Evolutionary conservation across 1,140 invertebrate genomes (phyloP).

Genomic region (Leptinotarsa texana): DNA sequence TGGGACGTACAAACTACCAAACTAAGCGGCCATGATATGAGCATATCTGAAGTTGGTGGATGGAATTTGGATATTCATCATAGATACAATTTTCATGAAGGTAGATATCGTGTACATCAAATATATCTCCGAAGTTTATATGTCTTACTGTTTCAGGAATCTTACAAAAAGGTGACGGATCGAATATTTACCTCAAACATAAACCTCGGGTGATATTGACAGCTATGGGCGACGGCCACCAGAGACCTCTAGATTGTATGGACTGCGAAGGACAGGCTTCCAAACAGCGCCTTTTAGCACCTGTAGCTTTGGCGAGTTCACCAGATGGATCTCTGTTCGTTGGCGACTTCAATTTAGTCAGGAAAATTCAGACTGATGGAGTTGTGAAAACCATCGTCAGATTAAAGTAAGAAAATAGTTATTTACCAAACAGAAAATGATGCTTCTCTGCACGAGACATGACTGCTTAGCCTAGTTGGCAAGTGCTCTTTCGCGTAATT

Average conservation of each 20-base stretch:
- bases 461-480: too few species aligned
- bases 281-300: slow-evolving; percentile 84
- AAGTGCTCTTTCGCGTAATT: too few species aligned
- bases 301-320: slow-evolving; percentile 86
- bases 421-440: too few species aligned
- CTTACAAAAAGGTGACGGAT: slow-evolving; percentile 95
- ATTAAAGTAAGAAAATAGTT: slow-evolving; percentile 73
- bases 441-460: not conserved
- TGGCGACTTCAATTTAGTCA: slow-evolving; percentile 93
- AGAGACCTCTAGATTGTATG: slow-evolving; percentile 78
- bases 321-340: slow-evolving; percentile 94
- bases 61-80: slow-evolving; percentile 99
- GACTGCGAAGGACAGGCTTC: slow-evolving; percentile 83
- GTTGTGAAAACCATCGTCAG: slow-evolving; percentile 85
- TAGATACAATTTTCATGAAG: slow-evolving; percentile 96
- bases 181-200: slow-evolving; percentile 94
- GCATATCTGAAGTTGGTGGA: slow-evolving; percentile 91
- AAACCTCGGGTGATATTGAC: slow-evolving; percentile 88
- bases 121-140: too few species aligned
- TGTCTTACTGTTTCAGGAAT: slow-evolving; percentile 67
- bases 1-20: slow-evolving; percentile 96
- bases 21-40: slow-evolving; percentile 93
- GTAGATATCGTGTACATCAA: slow-evolving; percentile 55
- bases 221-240: slow-evolving; percentile 91
- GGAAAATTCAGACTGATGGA: slow-evolving; percentile 86